Percentiles rank a stretch among this genome's conserved stretches.
phyloP scores from a whole-genome alignment of 2,888 invertebrate species.

The Cantharis nigra region DNA sequence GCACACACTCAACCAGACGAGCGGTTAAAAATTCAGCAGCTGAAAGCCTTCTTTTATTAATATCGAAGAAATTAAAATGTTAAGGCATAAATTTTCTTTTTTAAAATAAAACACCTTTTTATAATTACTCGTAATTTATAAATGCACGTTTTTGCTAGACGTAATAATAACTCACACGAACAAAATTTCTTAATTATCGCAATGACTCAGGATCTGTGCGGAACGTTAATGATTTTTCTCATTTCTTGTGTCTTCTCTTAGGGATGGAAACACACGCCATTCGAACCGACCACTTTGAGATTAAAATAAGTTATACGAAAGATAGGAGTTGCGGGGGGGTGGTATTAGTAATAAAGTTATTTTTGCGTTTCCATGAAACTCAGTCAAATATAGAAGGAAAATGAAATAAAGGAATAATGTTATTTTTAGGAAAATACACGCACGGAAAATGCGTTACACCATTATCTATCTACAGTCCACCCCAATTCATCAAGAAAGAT shows the following conservation, averaged over 20 bases:
- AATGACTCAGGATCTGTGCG: slow-evolving; percentile 17
- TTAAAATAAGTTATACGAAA: neutral
- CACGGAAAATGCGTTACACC: slow-evolving; percentile 13
- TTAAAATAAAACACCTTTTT: slow-evolving; percentile 1
- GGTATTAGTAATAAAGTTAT: neutral
- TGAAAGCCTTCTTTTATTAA: neutral
- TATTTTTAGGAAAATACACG: slow-evolving; percentile 7
- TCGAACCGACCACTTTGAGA: neutral
- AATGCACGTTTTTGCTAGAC: neutral
- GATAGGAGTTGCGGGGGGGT: neutral
- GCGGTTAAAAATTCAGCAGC: neutral
- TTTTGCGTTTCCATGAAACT: neutral
- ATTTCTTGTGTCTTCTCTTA: slow-evolving; percentile 2
- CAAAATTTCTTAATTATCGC: slow-evolving; percentile 19
- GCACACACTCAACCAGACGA: neutral
- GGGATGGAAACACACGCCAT: neutral
- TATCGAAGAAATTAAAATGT: neutral
- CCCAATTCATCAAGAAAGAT: slow-evolving; percentile 43
- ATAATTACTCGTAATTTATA: neutral
- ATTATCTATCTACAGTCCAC: slow-evolving; percentile 32
- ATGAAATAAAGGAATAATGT: neutral
- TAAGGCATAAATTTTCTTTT: neutral
- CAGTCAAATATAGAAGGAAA: neutral
- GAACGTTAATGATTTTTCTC: slow-evolving; percentile 18
- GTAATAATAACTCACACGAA: slow-evolving; percentile 1